Evolutionary conservation across 1,140 invertebrate genomes (phyloP), one percentile per base, ranked within the genome.

Genomic region (Zaprionus inermis): DNA sequence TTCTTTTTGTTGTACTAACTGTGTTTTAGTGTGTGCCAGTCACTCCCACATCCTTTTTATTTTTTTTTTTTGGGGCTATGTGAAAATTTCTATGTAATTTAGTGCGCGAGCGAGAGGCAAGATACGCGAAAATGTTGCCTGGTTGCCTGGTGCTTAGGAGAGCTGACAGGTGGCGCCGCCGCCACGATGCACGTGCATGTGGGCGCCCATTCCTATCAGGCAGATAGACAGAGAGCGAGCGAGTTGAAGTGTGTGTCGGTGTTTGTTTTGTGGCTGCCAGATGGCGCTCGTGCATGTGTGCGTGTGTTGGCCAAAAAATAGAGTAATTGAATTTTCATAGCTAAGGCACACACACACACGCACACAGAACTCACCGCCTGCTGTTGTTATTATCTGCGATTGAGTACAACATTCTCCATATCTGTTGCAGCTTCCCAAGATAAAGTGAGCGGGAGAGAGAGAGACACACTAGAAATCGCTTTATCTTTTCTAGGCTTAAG

Each of bases 251-350:
- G 34, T 34, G 41, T 28, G 28, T 59, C 22, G 34, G 56, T 61
- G 76, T 81, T 79, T 86, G 76, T 65, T 73, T 76, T 79, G 83
- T 24, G 72, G 76, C 76, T 67, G 46, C 20, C 71, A 85, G 63
- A 81, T 84, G 78, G 78, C 67, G 56, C 58, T 60, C 49, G 52
- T 51, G 52, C 36, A 22, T 56, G 22, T 28, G 63, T 56, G 66
- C n/a, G 63, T 56, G 66, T 18, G 55, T 61, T 54, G 52, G 46
- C 44, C 55, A 71, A 52, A 76, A 76, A 86, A 86, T 86, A 81
- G 78, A 86, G 82, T 86, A 86, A 86, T 86, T 86, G 82, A 86
- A 86, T 86, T 86, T 86, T 79, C 63, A 86, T 79, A 73, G 75
- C 70, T 54, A 61, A 51, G 38, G 3, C 24, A 28, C 24, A 28